Conservation (phyloP, 2,113 vertebrate species). For the Rhinogobius similis region DNA sequence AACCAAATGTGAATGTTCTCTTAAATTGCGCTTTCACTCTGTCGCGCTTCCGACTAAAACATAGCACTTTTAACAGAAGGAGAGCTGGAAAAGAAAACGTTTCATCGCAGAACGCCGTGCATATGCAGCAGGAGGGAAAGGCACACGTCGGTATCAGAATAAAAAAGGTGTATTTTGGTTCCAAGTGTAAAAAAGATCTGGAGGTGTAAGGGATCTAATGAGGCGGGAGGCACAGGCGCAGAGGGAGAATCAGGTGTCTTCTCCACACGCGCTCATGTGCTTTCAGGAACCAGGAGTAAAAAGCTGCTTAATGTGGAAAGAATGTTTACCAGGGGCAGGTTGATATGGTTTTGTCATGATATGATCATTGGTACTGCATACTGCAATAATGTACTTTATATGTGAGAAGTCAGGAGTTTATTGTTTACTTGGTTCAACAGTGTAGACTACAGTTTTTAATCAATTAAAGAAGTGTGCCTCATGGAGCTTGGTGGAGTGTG, state of each 20-base stretch:
- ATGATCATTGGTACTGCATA: too few relatives aligned
- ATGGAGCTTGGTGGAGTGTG: too few relatives aligned
- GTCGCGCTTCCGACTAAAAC: background rate
- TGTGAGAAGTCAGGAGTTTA: too few relatives aligned
- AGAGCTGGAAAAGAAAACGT: background rate
- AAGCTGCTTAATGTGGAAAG: constrained; percentile 17
- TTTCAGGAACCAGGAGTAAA: constrained; percentile 34
- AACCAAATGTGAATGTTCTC: background rate
- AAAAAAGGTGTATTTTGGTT: constrained; percentile 13
- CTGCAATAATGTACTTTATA: too few relatives aligned
- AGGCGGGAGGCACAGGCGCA: constrained; percentile 54
- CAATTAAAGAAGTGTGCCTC: too few relatives aligned
- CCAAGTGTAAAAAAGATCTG: constrained; percentile 1
- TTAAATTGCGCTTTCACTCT: background rate
- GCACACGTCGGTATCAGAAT: constrained; percentile 2
- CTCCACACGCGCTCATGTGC: constrained; percentile 30
- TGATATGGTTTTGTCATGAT: too few relatives aligned
- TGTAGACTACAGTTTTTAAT: too few relatives aligned
- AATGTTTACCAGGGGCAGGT: constrained; percentile 12
- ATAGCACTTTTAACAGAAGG: background rate
- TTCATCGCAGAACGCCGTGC: constrained; percentile 21
- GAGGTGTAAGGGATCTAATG: constrained; percentile 57
- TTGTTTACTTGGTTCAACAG: too few relatives aligned
- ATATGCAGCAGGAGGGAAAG: constrained; percentile 17
- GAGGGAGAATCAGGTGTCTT: constrained; percentile 25